A percentile compares a stretch with the other conserved stretches of the same genome.
phyloP scores from a whole-genome alignment of 2,113 vertebrate genomes.

The Phylloscopus trochilus region DNA sequence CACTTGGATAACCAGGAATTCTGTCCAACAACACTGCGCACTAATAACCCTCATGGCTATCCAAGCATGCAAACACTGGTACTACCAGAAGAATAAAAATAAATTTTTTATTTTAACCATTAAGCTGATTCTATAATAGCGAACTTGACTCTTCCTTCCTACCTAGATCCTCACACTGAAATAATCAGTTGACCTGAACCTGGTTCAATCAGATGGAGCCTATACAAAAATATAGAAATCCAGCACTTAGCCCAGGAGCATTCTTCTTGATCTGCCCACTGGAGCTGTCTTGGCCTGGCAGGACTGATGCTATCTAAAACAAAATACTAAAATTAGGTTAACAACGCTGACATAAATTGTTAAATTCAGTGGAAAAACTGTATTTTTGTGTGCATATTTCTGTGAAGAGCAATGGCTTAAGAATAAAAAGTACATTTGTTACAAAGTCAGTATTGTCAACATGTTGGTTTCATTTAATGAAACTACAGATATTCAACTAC shows the following conservation, averaged over 20 bases:
- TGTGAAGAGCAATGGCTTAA: neutral
- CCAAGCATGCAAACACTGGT: neutral
- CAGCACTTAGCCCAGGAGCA: neutral
- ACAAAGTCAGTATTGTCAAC: neutral
- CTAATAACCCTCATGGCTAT: neutral
- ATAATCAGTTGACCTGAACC: neutral
- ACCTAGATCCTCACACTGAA: neutral
- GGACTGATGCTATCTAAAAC: neutral
- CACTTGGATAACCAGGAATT: neutral
- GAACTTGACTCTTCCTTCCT: neutral
- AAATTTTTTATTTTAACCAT: neutral
- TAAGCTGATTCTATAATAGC: neutral
- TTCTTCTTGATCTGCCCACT: neutral
- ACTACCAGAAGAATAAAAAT: neutral
- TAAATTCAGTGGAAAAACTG: neutral
- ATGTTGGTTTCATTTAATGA: neutral
- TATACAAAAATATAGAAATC: neutral
- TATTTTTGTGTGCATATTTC: neutral
- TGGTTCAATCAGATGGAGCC: neutral
- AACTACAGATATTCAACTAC: too few species aligned
- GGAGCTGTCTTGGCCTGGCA: neutral
- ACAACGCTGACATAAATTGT: neutral
- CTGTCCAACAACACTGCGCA: neutral
- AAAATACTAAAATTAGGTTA: neutral
- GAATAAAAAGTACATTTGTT: neutral